A percentile compares a stretch with the other conserved stretches of the same genome.
These are phyloP conservation scores for Chironomus tentans DNA, from an alignment of 2,888 invertebrate species.

Conservation along the genomic window DNA sequence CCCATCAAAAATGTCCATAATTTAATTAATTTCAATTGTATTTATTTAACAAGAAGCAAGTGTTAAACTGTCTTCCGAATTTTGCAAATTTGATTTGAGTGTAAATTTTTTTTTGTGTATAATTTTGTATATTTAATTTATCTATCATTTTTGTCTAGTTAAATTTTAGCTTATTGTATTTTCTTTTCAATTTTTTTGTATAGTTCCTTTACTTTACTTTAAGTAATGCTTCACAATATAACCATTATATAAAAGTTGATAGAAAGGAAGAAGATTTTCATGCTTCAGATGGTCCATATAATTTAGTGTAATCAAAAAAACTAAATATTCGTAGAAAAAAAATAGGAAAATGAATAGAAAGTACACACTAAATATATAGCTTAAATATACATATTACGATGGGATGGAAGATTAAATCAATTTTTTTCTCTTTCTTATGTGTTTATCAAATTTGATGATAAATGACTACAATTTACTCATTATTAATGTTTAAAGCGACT, in stretches of 20 bases:
- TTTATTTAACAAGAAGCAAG: background rate
- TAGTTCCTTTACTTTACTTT: background rate
- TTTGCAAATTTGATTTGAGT: background rate
- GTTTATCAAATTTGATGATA: background rate
- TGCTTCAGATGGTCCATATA: background rate
- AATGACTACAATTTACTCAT: conserved; percentile 10
- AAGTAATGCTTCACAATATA: background rate
- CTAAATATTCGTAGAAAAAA: background rate
- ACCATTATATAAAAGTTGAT: background rate
- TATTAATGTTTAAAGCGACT: background rate
- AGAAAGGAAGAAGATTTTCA: background rate
- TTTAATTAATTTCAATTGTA: too few species aligned
- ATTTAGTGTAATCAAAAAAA: background rate
- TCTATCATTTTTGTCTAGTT: background rate
- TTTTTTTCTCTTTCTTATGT: background rate
- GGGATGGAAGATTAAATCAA: conserved; percentile 1
- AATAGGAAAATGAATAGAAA: background rate
- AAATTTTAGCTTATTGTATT: background rate
- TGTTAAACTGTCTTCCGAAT: background rate
- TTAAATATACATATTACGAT: background rate
- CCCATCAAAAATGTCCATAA: background rate
- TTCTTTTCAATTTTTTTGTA: background rate
- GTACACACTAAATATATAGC: background rate
- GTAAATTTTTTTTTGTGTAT: background rate
- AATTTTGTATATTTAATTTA: background rate